phyloP scores from a whole-genome alignment of 1,140 invertebrate species.

The Lordiphosa mommai region DNA sequence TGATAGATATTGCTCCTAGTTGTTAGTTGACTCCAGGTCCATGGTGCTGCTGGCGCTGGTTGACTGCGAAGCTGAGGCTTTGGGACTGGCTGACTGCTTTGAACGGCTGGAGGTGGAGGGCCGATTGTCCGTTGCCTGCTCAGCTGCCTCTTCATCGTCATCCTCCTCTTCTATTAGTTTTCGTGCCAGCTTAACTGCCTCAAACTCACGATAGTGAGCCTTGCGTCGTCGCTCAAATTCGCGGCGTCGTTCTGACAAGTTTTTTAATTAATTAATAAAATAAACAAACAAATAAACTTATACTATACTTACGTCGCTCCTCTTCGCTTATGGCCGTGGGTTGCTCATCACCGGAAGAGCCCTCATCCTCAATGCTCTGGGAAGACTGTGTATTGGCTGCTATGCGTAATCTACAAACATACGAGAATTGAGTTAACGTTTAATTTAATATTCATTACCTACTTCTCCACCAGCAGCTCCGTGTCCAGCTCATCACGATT shows the following conservation, averaged over 20 bases:
- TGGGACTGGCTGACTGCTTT: conserved; percentile 27
- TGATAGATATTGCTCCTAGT: conserved; percentile 50
- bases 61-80: conserved; percentile 37
- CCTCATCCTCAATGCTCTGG: conserved; percentile 83
- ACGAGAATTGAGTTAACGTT: no score
- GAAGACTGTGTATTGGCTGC: conserved; percentile 78
- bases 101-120: conserved; percentile 40
- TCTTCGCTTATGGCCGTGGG: conserved; percentile 83
- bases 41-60: conserved; percentile 36
- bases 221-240: conserved; percentile 95
- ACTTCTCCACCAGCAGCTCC: conserved; percentile 87
- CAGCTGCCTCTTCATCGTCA: conserved; percentile 82
- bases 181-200: conserved; percentile 93
- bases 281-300: background rate
- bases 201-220: conserved; percentile 98
- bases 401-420: conserved; percentile 79
- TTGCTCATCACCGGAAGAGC: conserved; percentile 83
- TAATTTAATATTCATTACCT: conserved; percentile 2
- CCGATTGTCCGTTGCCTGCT: conserved; percentile 21
- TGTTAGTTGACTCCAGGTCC: conserved; percentile 45
- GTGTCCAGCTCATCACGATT: conserved; percentile 89
- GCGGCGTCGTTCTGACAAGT: conserved; percentile 83
- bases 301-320: conserved; percentile 79
- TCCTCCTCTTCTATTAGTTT: conserved; percentile 94
- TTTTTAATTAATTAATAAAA: conserved; percentile 17